Evolutionary conservation across 2,113 vertebrate species (phyloP).

Genomic region (Bagarius yarrelli): DNA sequence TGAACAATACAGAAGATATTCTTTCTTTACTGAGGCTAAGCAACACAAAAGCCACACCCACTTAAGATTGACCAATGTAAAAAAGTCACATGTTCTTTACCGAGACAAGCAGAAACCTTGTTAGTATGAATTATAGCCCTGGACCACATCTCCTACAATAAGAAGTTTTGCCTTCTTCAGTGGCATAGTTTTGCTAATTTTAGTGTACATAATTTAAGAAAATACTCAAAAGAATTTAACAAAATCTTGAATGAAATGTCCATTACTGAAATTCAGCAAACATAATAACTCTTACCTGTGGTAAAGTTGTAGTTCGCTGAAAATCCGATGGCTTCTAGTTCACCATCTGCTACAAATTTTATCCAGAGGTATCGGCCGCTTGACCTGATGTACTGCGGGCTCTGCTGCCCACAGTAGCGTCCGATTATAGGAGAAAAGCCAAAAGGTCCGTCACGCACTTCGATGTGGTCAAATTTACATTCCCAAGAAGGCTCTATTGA

Average conservation of each 20-base stretch:
- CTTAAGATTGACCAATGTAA: background rate
- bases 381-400: slow-evolving; percentile 93
- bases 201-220: background rate
- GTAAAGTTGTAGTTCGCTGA: slow-evolving; percentile 97
- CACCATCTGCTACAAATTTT: slow-evolving; percentile 98
- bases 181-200: background rate
- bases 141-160: background rate
- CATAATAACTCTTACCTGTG: slow-evolving; percentile 77
- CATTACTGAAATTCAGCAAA: slow-evolving; percentile 9
- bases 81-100: background rate
- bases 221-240: background rate
- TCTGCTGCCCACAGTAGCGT: slow-evolving; percentile 95
- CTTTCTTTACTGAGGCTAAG: background rate
- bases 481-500: slow-evolving; percentile 98
- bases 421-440: slow-evolving; percentile 96
- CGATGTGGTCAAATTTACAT: slow-evolving; percentile 99
- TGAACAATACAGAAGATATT: background rate
- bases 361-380: slow-evolving; percentile 98
- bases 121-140: background rate
- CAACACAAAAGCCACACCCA: background rate
- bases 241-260: background rate
- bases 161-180: background rate
- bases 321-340: slow-evolving; percentile 97
- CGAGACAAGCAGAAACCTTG: background rate
- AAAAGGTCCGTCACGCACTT: slow-evolving; percentile 98